These are phyloP conservation scores for Clitarchus hookeri DNA, from an alignment of 2,888 invertebrate genomes.

Conservation along the genomic window DNA sequence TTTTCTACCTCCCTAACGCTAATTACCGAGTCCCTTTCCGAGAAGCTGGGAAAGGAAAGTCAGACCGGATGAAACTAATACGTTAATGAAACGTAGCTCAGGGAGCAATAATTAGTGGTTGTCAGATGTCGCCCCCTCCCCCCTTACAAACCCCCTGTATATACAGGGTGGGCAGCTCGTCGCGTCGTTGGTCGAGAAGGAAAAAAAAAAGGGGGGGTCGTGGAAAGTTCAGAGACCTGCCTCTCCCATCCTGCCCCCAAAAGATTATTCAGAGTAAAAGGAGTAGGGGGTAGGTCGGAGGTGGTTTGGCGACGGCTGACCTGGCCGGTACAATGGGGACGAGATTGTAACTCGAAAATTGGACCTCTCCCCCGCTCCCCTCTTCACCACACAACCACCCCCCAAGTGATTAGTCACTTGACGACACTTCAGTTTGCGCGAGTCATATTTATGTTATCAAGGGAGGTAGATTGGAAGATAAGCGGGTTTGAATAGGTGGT, in stretches of 20 bases:
- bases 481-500: constrained; percentile 36
- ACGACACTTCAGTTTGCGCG: constrained; percentile 22
- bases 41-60: neutral
- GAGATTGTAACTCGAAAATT: constrained; percentile 41
- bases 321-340: constrained; percentile 37
- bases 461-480: constrained; percentile 34
- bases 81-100: constrained; percentile 14
- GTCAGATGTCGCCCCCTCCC: neutral
- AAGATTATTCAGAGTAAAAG: neutral
- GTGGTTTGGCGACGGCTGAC: constrained; percentile 32
- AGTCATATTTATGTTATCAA: constrained; percentile 25
- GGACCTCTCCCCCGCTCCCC: constrained; percentile 11
- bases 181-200: neutral
- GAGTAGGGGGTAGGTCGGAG: neutral
- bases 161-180: neutral
- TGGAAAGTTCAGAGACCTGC: neutral
- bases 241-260: neutral
- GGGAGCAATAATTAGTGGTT: constrained; percentile 9
- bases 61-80: neutral
- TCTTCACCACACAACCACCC: neutral
- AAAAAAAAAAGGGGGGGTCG: neutral
- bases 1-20: constrained; percentile 1
- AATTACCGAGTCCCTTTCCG: constrained; percentile 2
- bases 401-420: constrained; percentile 26
- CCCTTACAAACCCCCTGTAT: no score